Evolutionary conservation across 2,888 invertebrate species (phyloP), one percentile per base, ranked within the genome.

Genomic region (Eledona agricola): DNA sequence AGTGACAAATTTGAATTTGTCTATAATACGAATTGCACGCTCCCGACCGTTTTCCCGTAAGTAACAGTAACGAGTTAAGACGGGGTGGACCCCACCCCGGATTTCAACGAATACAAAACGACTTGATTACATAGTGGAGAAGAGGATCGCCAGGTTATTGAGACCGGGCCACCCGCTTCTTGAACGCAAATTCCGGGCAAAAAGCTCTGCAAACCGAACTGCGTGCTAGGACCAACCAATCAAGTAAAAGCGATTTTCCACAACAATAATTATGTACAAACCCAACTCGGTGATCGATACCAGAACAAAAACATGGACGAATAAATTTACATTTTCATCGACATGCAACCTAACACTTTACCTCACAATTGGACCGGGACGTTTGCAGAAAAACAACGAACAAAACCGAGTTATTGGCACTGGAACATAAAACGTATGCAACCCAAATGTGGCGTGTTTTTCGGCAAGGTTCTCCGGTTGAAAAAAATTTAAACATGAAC

Each of bases 11-110:
- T 28, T 47, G 28, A 31, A 40, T 55, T 60, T 56, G 58, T 52
- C 57, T 47, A 40, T 37, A 43, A 25, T 55, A 54, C 45, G 60
- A 53, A 70, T 69, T 70, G 69, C 69, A 69, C 69, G 60, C 55
- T 66, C 65, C 70, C 70, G 70, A 70, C 70, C 70, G 62, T 35
- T 47, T 46, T 23, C 11, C 10, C 43, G 15, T 43, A 42, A 10
- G 4, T 40, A 43, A 43, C 43, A 43, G 31, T 43, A 43, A 43
- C 13, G 31, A 43, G 31, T 23, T 11, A 28, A 26, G 22, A 11
- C 16, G 9, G 20, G 31, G 29, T 10, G 9, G 15, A 20, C 12
- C 16, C 3, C 13, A 25, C 26, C 28, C 40, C 26, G n/a, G 12
- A 22, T 17, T 40, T 28, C 40, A 40, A 40, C n/a, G n/a, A 40